phyloP scores from a whole-genome alignment of 2,888 invertebrate species.

The Nasonia oneida region DNA sequence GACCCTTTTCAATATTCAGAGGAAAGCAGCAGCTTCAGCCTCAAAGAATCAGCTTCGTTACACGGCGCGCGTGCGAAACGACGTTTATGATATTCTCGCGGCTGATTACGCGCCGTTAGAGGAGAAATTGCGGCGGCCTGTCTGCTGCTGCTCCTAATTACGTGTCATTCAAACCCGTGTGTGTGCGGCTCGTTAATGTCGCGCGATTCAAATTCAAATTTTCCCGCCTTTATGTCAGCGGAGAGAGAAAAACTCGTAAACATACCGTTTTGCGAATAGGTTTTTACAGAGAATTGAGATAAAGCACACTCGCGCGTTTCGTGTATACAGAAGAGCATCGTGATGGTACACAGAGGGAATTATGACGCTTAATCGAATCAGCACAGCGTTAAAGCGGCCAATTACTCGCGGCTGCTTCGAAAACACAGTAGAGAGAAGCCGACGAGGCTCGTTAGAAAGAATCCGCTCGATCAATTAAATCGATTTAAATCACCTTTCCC shows the following conservation, averaged over 20 bases:
- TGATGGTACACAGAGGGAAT: neutral
- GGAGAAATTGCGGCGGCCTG: constrained; percentile 35
- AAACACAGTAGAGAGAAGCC: neutral
- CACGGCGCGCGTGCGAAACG: neutral
- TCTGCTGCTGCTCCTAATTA: constrained; percentile 13
- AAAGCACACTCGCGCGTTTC: neutral
- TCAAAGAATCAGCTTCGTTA: constrained; percentile 26
- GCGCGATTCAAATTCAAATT: constrained; percentile 35
- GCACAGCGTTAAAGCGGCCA: constrained; percentile 35
- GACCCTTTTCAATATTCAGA: constrained; percentile 37
- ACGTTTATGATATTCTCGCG: constrained; percentile 11
- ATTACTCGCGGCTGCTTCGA: constrained; percentile 27
- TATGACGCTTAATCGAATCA: constrained; percentile 44
- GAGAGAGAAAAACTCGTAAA: neutral
- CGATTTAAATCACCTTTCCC: constrained; percentile 50
- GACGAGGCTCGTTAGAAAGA: neutral
- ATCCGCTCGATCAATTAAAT: constrained; percentile 50
- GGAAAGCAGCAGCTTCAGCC: neutral
- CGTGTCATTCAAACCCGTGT: constrained; percentile 21
- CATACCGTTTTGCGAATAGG: neutral
- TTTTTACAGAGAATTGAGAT: neutral
- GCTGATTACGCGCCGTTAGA: constrained; percentile 23
- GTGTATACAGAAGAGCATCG: no score
- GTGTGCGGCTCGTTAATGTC: neutral
- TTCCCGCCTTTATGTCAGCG: neutral